Evolutionary conservation across 2,888 invertebrate genomes (phyloP).

Genomic region (Metopia argyrocephala): DNA sequence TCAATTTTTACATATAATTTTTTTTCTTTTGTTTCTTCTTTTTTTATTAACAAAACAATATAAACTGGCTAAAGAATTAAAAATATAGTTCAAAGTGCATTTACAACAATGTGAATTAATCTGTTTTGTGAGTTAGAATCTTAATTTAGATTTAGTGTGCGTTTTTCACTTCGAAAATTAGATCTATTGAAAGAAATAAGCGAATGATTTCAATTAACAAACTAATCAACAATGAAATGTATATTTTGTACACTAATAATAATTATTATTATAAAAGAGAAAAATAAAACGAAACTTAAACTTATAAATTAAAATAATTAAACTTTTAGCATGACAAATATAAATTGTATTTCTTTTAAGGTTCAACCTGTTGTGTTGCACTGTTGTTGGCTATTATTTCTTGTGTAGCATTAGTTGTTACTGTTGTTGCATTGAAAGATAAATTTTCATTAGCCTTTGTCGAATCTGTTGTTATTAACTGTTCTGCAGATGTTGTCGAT

Average conservation of each 20-base stretch:
- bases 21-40: neutral
- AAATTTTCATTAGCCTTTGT: conserved; percentile 30
- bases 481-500: conserved; percentile 6
- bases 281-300: conserved; percentile 47
- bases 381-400: conserved; percentile 57
- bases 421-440: conserved; percentile 15
- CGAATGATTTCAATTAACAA: conserved; percentile 53
- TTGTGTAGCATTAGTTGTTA: conserved; percentile 25
- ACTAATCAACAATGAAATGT: conserved; percentile 56
- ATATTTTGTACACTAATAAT: conserved; percentile 48
- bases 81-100: conserved; percentile 36
- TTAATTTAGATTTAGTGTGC: conserved; percentile 49
- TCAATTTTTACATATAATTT: conserved; percentile 41
- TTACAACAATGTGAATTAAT: conserved; percentile 48
- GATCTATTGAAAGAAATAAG: conserved; percentile 39
- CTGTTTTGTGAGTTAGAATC: conserved; percentile 20
- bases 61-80: conserved; percentile 6
- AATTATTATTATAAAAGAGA: conserved; percentile 51
- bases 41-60: conserved; percentile 20
- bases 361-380: conserved; percentile 60
- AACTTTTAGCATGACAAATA: conserved; percentile 54
- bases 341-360: conserved; percentile 44
- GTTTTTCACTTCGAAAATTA: conserved; percentile 26
- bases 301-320: conserved; percentile 44
- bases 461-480: neutral